Evolutionary conservation across 2,113 vertebrate species (phyloP).

Genomic region (Orthochromis malagaraziensis): DNA sequence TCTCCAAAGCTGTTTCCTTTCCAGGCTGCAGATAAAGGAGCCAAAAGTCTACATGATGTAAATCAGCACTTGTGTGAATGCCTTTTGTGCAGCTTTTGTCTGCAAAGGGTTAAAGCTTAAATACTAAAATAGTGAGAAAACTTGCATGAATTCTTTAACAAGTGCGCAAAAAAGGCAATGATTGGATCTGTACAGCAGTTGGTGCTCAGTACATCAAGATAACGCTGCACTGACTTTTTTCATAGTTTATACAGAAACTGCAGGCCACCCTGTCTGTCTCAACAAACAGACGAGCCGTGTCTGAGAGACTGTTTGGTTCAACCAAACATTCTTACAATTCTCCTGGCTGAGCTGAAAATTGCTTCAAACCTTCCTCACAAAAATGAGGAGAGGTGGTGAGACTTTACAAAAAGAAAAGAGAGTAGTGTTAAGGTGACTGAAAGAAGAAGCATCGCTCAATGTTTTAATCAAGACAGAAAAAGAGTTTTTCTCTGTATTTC

Average conservation of each 20-base stretch:
- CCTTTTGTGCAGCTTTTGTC: not conserved
- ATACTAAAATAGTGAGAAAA: not conserved
- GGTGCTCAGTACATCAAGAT: not conserved
- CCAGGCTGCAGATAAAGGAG: not conserved
- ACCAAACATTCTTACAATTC: conserved; percentile 4
- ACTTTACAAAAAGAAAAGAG: not conserved
- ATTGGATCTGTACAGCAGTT: too few species aligned
- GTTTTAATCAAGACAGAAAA: not conserved
- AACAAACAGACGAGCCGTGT: not conserved
- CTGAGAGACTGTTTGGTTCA: not conserved
- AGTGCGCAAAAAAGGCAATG: not conserved
- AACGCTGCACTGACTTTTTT: not conserved
- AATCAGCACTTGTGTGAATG: not conserved
- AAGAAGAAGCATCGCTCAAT: not conserved
- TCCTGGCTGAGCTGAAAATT: not conserved
- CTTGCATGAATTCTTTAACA: not conserved
- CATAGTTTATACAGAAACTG: not conserved
- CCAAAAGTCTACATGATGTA: not conserved
- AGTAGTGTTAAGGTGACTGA: not conserved
- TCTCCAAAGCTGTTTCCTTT: not conserved
- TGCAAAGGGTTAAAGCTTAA: not conserved
- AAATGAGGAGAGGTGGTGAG: not conserved
- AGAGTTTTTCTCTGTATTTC: not conserved
- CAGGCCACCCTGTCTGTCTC: not conserved
- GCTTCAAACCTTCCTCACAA: not conserved